Base-by-base conservation (phyloP, 2,888 invertebrate species). In the Amphiduros pacificus region DNA sequence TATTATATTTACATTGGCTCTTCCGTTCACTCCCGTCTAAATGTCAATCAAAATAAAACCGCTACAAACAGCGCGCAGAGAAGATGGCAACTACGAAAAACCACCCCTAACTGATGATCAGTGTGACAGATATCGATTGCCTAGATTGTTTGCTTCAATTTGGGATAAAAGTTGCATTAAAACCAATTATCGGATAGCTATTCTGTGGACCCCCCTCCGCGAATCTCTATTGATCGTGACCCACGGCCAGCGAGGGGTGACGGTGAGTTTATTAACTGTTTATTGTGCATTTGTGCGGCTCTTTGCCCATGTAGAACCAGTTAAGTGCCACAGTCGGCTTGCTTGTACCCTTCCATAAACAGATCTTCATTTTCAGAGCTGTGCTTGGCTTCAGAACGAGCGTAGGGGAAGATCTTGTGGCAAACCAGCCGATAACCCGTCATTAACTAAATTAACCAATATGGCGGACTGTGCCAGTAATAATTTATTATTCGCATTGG, bases 391-490 rank as follows among this genome's bases (percentile, higher is more conserved):
- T 22, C 20, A 20, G 20, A 44, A 22, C 44, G 6, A 44, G 22
- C 20, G 44, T 22, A 58, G 50, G 50, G 50, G n/a, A 32, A 32
- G 58, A 32, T 32, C 32, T 58, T 49, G 49, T 58, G 32, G 50
- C 58, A 58, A 58, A 58, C 50, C 58, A 51, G 40, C 52, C 32
- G 29, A 55, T 66, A 66, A 66, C 66, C 59, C 48, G 61, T 63
- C 66, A 63, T 66, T 66, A 66, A 66, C 66, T 66, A 66, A 66
- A 66, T 66, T 66, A 66, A 66, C 66, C 63, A 66, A 66, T 58
- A 66, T 66, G 66, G 66, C 66, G 66, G 66, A 56, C 29, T 49
- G 48, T 44, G 24, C 54, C 56, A 22, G 58, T 63, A 63, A 63
- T 60, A 60, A 60, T 63, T 63, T 63, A 63, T 63, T 60, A 60